Conservation (phyloP, 2,888 invertebrate species). For the Drosophila austrosaltans region DNA sequence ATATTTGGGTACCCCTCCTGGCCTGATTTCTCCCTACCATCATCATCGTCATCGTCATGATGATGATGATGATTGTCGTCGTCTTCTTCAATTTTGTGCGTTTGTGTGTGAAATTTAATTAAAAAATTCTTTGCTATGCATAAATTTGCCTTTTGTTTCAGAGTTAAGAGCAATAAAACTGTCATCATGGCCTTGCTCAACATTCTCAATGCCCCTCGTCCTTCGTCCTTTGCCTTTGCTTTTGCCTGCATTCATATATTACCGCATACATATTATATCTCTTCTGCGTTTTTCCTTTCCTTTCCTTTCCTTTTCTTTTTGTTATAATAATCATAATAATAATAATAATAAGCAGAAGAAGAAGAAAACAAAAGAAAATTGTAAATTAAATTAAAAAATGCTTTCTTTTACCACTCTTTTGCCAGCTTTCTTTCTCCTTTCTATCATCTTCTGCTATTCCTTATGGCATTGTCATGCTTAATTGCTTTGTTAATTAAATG, state of each 20-base stretch:
- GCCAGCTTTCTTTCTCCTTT: conserved; percentile 48
- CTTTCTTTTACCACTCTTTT: conserved; percentile 39
- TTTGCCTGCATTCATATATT: conserved; percentile 14
- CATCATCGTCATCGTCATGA: conserved; percentile 5
- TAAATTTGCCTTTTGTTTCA: conserved; percentile 71
- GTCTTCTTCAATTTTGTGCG: conserved; percentile 34
- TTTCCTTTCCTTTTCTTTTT: neutral
- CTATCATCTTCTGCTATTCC: conserved; percentile 8
- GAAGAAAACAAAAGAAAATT: conserved; percentile 31
- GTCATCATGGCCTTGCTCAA: conserved; percentile 56
- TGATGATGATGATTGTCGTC: conserved; percentile 15
- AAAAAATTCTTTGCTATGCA: conserved; percentile 74
- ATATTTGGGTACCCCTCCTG: too few species aligned
- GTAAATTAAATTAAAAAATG: conserved; percentile 72
- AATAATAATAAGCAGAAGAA: conserved; percentile 27
- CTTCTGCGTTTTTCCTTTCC: neutral
- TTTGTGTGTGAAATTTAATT: conserved; percentile 72
- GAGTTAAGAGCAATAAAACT: conserved; percentile 66
- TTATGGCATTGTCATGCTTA: conserved; percentile 61
- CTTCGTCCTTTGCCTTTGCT: conserved; percentile 21
- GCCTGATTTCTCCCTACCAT: too few species aligned
- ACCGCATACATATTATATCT: conserved; percentile 47
- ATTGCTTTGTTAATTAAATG: conserved; percentile 79
- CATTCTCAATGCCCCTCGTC: conserved; percentile 38
- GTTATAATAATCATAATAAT: neutral